phyloP scores from a whole-genome alignment of 2,113 vertebrate genomes.

The Megalops atlanticus region DNA sequence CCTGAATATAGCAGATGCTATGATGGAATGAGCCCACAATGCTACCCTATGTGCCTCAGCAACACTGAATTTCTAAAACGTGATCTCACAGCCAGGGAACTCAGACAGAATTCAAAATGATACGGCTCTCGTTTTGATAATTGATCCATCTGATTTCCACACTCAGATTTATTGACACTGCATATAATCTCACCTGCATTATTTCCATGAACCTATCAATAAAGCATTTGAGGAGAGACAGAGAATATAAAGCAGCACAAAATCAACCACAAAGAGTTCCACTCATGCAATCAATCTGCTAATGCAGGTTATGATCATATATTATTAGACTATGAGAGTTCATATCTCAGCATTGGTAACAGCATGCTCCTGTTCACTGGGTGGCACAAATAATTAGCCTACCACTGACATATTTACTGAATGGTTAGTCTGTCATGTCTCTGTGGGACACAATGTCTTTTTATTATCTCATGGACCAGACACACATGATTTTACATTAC shows the following conservation, averaged over 20 bases:
- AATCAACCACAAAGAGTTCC: neutral
- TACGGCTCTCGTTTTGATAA: neutral
- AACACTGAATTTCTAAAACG: neutral
- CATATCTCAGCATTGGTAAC: neutral
- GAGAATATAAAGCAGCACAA: neutral
- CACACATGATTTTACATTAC: too few species aligned
- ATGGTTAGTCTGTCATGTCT: constrained; percentile 1
- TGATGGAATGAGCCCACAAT: neutral
- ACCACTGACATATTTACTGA: neutral
- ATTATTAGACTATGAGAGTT: neutral
- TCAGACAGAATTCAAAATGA: neutral
- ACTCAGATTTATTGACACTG: neutral
- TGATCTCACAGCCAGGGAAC: neutral
- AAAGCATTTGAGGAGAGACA: neutral
- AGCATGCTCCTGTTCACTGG: neutral
- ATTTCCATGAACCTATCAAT: neutral
- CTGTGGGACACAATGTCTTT: neutral
- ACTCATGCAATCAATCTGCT: neutral
- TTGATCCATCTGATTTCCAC: neutral
- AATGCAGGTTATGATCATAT: neutral
- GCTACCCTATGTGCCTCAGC: neutral
- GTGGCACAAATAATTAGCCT: neutral
- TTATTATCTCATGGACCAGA: neutral
- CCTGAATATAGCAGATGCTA: neutral
- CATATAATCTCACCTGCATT: neutral